Base-by-base conservation (phyloP, 2,888 invertebrate species). In the Odontocolon sp. region DNA sequence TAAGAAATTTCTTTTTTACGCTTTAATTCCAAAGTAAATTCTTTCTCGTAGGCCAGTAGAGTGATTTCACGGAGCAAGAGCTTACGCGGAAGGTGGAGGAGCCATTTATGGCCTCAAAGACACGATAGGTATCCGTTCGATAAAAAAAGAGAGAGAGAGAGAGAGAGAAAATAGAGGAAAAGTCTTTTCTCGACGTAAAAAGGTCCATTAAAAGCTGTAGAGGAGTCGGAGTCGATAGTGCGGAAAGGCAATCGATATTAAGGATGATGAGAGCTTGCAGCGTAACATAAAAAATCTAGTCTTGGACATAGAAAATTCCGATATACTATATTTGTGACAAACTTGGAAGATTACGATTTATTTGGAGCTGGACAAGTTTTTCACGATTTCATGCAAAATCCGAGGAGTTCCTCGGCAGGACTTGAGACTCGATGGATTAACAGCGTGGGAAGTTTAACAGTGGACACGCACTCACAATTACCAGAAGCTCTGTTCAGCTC, bases 401-500 rank as follows among this genome's bases (percentile, higher is more conserved):
- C n/a, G n/a, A n/a, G n/a, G n/a, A n/a, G n/a, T n/a, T n/a, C n/a
- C n/a, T n/a, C n/a, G n/a, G n/a, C n/a, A n/a, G 18, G 52, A 14
- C 28, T 26, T 11, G 33, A 33, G 31, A 18, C 14, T 31, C 3
- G 36, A 8, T 8, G 9, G 9, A 6, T 8, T 8, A n/a, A 36
- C 2, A n/a, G 36, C 9, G 36, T 9, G n/a, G 9, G 36, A 36
- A n/a, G 36, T 64, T 64, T 64, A 23, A 14, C 23, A 38, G 11
- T 50, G 36, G 50, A 64, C 64, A 38, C 50, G 47, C 64, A 52
- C 38, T 36, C 23, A 38, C 36, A 38, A 9, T 11, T n/a, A 33
- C n/a, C n/a, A 8, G 18, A 16, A 18, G 16, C 8, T 5, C 33
- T 54, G 54, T 18, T 9, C 16, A 31, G 31, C 9, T 18, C 33